A percentile compares a stretch with the other conserved stretches of the same genome.
Conservation (phyloP, 23 tunicate species). For the Trididemnum nubilum region DNA sequence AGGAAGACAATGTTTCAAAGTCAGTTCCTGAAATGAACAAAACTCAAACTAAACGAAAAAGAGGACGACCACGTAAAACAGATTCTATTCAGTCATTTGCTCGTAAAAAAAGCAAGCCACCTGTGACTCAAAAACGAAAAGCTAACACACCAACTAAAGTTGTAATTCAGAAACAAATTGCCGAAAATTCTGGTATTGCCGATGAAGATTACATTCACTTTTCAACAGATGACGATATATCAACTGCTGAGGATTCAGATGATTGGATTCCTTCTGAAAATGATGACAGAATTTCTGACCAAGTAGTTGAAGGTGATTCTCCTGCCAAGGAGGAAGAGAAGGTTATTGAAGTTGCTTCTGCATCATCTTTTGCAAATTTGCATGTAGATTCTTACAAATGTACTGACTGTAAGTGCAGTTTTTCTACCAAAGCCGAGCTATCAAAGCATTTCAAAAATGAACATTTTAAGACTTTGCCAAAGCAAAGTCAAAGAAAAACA, state of each 20-base stretch:
- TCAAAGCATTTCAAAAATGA: slow-evolving; percentile 19
- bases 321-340: neutral
- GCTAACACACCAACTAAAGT: neutral
- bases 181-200: slow-evolving; percentile 46
- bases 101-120: too few relatives aligned
- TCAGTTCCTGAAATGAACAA: neutral
- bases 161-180: neutral
- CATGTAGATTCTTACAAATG: neutral
- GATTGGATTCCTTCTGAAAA: neutral
- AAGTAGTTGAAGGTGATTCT: neutral
- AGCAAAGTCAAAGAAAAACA: too few relatives aligned
- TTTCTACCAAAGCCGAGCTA: neutral
- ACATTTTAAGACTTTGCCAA: neutral
- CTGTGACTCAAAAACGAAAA: neutral
- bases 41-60: too few relatives aligned
- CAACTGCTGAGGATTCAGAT: neutral
- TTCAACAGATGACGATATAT: neutral
- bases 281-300: neutral
- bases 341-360: neutral
- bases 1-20: neutral
- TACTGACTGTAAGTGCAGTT: neutral
- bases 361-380: neutral
- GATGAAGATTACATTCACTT: too few relatives aligned
- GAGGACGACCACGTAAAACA: neutral
- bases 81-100: too few relatives aligned